Conservation (phyloP, 2,888 invertebrate species). For the Esperia sulphurella region DNA sequence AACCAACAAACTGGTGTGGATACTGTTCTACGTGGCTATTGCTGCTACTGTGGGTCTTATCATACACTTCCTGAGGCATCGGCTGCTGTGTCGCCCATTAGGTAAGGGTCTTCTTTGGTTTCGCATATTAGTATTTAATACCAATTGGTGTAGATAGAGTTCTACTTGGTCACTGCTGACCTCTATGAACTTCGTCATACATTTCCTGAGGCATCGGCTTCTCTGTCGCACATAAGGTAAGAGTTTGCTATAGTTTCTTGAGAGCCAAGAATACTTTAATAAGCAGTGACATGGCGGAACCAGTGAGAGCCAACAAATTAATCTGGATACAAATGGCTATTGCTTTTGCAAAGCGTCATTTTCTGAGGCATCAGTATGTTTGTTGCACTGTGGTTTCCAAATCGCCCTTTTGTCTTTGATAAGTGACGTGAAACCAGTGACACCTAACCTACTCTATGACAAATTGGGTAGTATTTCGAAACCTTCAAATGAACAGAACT, state of each 20-base stretch:
- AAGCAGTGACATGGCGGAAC: too few relatives aligned
- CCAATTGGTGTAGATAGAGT: conserved; percentile 82
- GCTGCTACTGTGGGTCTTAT: conserved; percentile 90
- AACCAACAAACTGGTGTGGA: conserved; percentile 83
- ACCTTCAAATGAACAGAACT: too few relatives aligned
- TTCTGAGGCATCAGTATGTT: too few relatives aligned
- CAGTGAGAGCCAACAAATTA: too few relatives aligned
- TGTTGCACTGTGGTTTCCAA: too few relatives aligned
- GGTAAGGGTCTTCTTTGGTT: conserved; percentile 79
- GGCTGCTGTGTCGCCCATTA: conserved; percentile 92
- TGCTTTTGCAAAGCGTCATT: too few relatives aligned
- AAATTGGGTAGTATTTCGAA: too few relatives aligned
- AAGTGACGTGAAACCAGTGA: too few relatives aligned
- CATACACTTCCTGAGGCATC: conserved; percentile 93
- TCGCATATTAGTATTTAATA: conserved; percentile 49
- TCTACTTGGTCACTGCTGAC: conserved; percentile 86
- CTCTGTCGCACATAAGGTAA: conserved; percentile 95
- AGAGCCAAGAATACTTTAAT: too few relatives aligned
- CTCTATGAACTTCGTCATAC: conserved; percentile 91
- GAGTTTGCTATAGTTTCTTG: conserved; percentile 20
- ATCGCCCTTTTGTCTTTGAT: too few relatives aligned
- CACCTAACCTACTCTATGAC: too few relatives aligned
- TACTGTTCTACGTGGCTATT: conserved; percentile 87
- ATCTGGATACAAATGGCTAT: too few relatives aligned
- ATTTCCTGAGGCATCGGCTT: conserved; percentile 93